Evolutionary conservation across 2,888 invertebrate genomes (phyloP).

Genomic region (Tupiocoris notatus): DNA sequence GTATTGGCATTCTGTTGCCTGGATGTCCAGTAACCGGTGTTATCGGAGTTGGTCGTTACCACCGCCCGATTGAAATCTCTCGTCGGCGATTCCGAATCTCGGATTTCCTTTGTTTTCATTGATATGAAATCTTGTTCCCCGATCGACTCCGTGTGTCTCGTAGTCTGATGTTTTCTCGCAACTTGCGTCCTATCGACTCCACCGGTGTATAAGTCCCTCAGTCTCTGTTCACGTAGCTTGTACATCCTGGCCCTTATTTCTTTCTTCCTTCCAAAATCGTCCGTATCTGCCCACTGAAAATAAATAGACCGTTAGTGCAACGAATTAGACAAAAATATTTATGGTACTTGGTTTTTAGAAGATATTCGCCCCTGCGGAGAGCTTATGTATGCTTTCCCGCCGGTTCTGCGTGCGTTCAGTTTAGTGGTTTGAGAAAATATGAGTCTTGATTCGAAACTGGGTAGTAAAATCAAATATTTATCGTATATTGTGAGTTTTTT

Average conservation of each 20-base stretch:
- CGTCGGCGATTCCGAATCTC: conserved; percentile 74
- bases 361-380: too few species aligned
- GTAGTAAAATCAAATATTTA: too few species aligned
- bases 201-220: conserved; percentile 69
- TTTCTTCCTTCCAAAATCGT: conserved; percentile 81
- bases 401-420: too few species aligned
- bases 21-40: conserved; percentile 47
- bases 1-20: conserved; percentile 46
- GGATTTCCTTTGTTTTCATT: conserved; percentile 74
- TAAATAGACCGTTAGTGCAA: too few species aligned
- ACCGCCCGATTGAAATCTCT: conserved; percentile 56
- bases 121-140: conserved; percentile 75
- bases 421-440: too few species aligned
- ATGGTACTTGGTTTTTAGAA: too few species aligned
- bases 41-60: conserved; percentile 8
- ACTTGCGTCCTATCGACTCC: conserved; percentile 54
- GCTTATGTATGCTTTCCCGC: too few species aligned
- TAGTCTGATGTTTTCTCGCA: conserved; percentile 49
- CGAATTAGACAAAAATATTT: too few species aligned
- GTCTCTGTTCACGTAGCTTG: conserved; percentile 74
- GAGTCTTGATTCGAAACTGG: too few species aligned
- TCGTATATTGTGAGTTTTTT: too few species aligned
- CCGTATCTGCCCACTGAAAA: conserved; percentile 85
- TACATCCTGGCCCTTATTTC: conserved; percentile 84
- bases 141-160: conserved; percentile 66